phyloP scores from a whole-genome alignment of 2,113 vertebrate species.

The Sclerurus mexicanus region DNA sequence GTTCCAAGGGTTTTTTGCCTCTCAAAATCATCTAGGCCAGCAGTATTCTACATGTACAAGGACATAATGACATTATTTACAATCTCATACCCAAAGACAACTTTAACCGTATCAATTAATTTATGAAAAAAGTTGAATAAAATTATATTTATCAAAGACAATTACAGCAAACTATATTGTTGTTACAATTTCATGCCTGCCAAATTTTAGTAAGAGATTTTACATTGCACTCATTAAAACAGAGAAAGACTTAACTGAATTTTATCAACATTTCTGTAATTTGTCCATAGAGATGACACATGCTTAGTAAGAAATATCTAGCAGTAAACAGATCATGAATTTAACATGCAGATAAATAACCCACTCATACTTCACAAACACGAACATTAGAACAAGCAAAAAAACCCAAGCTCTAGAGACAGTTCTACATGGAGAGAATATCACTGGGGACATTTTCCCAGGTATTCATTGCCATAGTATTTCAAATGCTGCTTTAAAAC shows the following conservation, averaged over 20 bases:
- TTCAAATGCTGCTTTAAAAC: background rate
- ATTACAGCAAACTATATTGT: background rate
- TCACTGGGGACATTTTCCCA: background rate
- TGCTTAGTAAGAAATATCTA: background rate
- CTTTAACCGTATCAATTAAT: background rate
- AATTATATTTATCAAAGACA: background rate
- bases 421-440: background rate
- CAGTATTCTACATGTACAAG: conserved; percentile 83
- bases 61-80: conserved; percentile 26
- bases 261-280: background rate
- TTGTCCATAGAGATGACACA: background rate
- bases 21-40: conserved; percentile 95
- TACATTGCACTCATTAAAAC: background rate
- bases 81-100: background rate
- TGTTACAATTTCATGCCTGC: background rate
- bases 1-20: conserved; percentile 97
- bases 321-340: background rate
- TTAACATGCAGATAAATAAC: background rate
- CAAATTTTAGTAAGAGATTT: background rate
- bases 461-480: background rate
- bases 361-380: background rate
- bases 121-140: background rate
- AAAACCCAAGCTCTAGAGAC: background rate
- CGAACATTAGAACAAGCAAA: background rate
- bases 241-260: background rate